Evolutionary conservation across 2,113 vertebrate species (phyloP).

Genomic region (Heloderma charlesbogerti): DNA sequence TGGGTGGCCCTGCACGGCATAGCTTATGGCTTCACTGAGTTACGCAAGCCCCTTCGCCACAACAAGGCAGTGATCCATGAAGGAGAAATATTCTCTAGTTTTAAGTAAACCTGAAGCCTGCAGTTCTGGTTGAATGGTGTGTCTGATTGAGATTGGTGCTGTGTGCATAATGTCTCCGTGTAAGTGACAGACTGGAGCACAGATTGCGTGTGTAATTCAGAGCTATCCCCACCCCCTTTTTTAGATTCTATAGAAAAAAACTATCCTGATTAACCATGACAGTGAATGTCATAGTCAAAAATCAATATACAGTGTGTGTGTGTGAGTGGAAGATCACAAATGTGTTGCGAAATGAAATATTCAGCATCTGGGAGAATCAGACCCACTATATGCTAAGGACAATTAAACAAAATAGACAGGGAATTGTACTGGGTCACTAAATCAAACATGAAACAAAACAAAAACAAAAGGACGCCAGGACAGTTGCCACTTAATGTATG

Average conservation of each 20-base stretch:
- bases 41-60: too few relatives aligned
- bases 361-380: background rate
- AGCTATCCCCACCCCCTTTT: background rate
- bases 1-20: too few relatives aligned
- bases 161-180: rapidly evolving
- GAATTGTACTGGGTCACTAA: background rate
- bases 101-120: background rate
- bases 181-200: too few relatives aligned
- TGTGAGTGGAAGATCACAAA: background rate
- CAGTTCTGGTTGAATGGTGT: background rate
- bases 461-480: background rate
- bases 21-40: too few relatives aligned
- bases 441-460: background rate
- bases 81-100: too few relatives aligned
- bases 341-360: background rate
- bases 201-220: background rate
- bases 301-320: background rate
- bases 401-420: background rate
- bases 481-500: background rate
- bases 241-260: background rate
- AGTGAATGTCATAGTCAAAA: background rate
- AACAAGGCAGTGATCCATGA: too few relatives aligned
- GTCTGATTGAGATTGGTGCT: background rate
- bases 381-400: background rate
- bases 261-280: background rate